phyloP scores from a whole-genome alignment of 2,797 vertebrate species.

The Thunnus albacares region DNA sequence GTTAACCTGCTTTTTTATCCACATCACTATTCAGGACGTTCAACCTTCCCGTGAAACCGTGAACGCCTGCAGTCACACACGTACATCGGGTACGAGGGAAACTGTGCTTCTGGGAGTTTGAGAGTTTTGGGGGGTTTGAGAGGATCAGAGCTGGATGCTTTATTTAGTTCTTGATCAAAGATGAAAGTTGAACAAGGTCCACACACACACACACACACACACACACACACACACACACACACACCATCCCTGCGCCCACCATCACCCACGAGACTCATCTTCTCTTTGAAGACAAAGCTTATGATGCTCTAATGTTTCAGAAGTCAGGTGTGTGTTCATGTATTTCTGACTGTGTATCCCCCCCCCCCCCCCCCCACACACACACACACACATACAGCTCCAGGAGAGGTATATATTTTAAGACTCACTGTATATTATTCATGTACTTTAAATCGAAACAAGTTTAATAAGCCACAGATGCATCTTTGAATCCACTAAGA shows the following conservation, averaged over 20 bases:
- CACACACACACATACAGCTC: background rate
- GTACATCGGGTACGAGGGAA: background rate
- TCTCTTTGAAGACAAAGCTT: conserved; percentile 46
- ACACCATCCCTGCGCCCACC: background rate
- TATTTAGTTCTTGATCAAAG: conserved; percentile 40
- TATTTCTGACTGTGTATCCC: background rate
- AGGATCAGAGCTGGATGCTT: conserved; percentile 34
- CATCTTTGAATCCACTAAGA: background rate
- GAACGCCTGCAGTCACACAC: background rate
- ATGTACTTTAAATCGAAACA: too few relatives aligned
- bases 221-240: conserved; percentile 9
- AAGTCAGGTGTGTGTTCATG: conserved; percentile 5
- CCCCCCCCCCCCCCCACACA: background rate
- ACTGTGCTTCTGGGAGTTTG: background rate
- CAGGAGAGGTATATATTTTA: background rate
- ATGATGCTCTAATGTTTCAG: conserved; percentile 14
- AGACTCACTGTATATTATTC: background rate
- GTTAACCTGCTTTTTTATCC: too few relatives aligned
- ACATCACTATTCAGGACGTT: background rate
- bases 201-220: conserved; percentile 14
- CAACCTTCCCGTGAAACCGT: background rate
- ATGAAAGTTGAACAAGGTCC: conserved; percentile 30
- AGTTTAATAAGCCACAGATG: too few relatives aligned
- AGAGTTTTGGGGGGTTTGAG: conserved; percentile 18
- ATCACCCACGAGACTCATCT: conserved; percentile 3